Conservation (phyloP, 2,888 invertebrate species). For the Nudaria mundana region DNA sequence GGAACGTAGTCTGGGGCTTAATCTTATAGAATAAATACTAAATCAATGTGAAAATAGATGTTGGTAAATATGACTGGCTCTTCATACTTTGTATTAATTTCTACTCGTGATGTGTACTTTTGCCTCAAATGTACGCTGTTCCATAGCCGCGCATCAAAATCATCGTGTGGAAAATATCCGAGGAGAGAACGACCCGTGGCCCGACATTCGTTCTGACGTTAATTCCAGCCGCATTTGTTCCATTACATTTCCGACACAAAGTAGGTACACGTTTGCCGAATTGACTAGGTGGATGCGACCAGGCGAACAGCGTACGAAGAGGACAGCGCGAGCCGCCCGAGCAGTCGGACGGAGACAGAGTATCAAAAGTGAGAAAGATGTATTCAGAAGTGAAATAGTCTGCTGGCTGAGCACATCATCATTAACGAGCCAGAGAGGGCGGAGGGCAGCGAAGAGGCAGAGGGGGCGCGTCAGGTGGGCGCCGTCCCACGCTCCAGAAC, state of each 20-base stretch:
- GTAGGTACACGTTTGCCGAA: conserved; percentile 80
- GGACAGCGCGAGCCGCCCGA: conserved; percentile 51
- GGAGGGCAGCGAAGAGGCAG: conserved; percentile 81
- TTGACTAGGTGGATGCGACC: conserved; percentile 80
- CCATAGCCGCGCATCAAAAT: conserved; percentile 72
- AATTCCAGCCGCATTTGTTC: conserved; percentile 81
- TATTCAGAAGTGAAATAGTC: conserved; percentile 87
- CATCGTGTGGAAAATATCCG: conserved; percentile 79
- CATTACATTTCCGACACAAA: conserved; percentile 82
- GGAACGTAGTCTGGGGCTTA: too few species aligned
- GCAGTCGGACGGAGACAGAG: conserved; percentile 57
- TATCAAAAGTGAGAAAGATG: conserved; percentile 82
- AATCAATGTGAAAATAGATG: too few species aligned
- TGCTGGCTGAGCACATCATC: conserved; percentile 89
- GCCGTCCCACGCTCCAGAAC: conserved; percentile 75
- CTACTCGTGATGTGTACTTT: conserved; percentile 45
- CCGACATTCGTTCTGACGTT: conserved; percentile 79
- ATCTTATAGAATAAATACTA: too few species aligned
- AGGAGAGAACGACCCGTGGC: conserved; percentile 71
- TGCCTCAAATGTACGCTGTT: conserved; percentile 57
- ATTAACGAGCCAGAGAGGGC: conserved; percentile 86
- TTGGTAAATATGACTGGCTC: too few species aligned
- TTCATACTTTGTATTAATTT: conserved; percentile 6
- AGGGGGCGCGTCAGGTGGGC: conserved; percentile 82
- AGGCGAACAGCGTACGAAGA: conserved; percentile 63